These are phyloP conservation scores for Otolemur crassicaudatus DNA, from an alignment of 2,797 vertebrate species.

Conservation along the genomic window DNA sequence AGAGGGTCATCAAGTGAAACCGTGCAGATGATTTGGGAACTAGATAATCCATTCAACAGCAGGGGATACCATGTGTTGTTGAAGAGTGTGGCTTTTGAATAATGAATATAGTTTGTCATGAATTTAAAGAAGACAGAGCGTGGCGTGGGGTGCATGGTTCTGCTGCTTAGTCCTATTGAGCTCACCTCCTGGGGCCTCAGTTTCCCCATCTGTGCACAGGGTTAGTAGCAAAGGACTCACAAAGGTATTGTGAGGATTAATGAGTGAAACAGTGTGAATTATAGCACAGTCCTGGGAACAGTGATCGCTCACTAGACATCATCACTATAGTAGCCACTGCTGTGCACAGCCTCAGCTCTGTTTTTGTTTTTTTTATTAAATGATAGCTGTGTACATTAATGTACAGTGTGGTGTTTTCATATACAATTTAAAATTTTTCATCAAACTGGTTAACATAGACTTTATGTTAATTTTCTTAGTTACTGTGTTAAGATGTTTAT, in stretches of 20 bases:
- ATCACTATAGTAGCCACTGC: neutral
- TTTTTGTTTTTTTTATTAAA: too few relatives aligned
- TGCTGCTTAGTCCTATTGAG: neutral
- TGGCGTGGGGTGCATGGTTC: accelerated
- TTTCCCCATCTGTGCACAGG: neutral
- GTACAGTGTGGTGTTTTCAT: too few relatives aligned
- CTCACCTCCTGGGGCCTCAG: neutral
- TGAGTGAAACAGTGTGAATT: neutral
- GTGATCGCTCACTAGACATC: accelerated
- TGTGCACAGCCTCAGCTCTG: neutral
- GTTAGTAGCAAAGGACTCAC: neutral
- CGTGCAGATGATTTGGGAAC: neutral
- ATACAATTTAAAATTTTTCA: too few relatives aligned
- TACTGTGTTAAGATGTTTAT: too few relatives aligned
- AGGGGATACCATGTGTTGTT: neutral
- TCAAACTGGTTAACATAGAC: too few relatives aligned
- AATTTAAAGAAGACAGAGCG: too few relatives aligned
- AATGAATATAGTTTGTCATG: too few relatives aligned
- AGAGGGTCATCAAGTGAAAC: neutral
- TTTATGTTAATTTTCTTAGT: too few relatives aligned
- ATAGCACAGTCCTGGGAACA: too few relatives aligned
- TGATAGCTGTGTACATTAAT: too few relatives aligned
- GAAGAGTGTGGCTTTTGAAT: neutral
- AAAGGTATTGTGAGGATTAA: neutral
- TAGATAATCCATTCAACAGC: neutral